Evolutionary conservation across 2,113 vertebrate species (phyloP).

Genomic region (Ibidorhyncha struthersii): DNA sequence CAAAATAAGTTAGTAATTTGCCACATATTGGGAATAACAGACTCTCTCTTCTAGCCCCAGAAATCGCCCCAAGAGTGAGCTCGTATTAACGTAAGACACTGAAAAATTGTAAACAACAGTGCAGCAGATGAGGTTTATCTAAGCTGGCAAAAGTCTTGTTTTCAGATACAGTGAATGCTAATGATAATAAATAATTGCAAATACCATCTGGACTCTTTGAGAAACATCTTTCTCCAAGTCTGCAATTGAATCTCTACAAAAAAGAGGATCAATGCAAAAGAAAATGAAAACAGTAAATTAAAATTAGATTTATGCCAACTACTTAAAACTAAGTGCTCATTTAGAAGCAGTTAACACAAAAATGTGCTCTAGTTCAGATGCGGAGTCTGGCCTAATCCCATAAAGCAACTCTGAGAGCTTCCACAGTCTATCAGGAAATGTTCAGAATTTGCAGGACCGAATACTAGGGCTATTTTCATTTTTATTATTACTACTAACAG

Average conservation of each 20-base stretch:
- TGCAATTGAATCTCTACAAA: constrained; percentile 37
- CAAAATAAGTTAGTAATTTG: neutral
- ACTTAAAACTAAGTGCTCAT: constrained; percentile 52
- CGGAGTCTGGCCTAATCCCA: neutral
- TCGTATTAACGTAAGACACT: neutral
- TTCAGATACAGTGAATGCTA: constrained; percentile 36
- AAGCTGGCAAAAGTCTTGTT: constrained; percentile 51
- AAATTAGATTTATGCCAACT: constrained; percentile 60
- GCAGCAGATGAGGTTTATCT: constrained; percentile 40
- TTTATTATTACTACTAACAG: neutral
- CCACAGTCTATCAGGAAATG: neutral
- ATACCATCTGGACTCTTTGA: constrained; percentile 55
- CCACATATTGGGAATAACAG: neutral
- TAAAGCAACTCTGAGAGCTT: neutral
- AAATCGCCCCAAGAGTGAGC: neutral
- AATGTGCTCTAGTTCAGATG: constrained; percentile 25
- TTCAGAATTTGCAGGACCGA: neutral
- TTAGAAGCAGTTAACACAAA: constrained; percentile 60
- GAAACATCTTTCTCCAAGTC: constrained; percentile 42
- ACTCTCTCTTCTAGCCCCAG: neutral
- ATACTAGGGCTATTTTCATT: neutral
- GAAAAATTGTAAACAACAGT: constrained; percentile 8
- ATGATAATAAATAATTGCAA: constrained; percentile 60
- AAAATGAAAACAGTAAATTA: constrained; percentile 54
- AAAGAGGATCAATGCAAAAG: constrained; percentile 49